Evolutionary conservation across 2,113 vertebrate species (phyloP), one percentile per base, ranked within the genome.

Genomic region (Podarcis raffonei): DNA sequence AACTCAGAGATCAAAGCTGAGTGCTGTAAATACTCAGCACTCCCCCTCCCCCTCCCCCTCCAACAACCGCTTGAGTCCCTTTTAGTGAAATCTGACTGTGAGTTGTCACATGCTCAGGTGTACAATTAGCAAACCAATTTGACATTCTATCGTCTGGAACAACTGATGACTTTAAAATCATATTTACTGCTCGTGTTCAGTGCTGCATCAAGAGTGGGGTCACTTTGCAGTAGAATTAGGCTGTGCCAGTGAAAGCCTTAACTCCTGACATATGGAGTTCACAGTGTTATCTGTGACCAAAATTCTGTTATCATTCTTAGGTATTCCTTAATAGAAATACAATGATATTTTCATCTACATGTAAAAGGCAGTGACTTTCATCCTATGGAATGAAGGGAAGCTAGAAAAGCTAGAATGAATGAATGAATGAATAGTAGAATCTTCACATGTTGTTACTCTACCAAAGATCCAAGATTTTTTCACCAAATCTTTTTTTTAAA

Each of bases 1-100:
- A 95, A 93, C 94, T 86, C 94, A 91, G 76, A 93, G 86, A 85
- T 35, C 88, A 12, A 91, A 93, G 83, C 83, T 93, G 89, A 93
- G 92, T 94, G 91, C 90, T 89, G 92, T 91, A 94, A 94, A 95
- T 95, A 95, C 92, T 94, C 92, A n/a, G n/a, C 92, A 16, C 18
- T 62, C 59, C 18, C 18, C 59, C 18, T 88, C 20, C 94, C 92
- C 59, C 18, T 62, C 59, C 18, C 18, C 59, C 18, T 88, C 20
- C 94, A 91, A 91, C 94, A 95, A 93, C 93, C 87, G 92, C 93
- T 92, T 93, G 77, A 90, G 76, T 91, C 90, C 87, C 76, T 93
- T 88, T 86, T 88, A 27, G 1, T 86, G 91, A 90, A 8, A n/a
- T 92, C 90, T 92, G 93, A 94, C 84, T 94, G 89, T 91, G 88